Conservation (phyloP, 2,888 invertebrate genomes). For the Metellina segmentata region DNA sequence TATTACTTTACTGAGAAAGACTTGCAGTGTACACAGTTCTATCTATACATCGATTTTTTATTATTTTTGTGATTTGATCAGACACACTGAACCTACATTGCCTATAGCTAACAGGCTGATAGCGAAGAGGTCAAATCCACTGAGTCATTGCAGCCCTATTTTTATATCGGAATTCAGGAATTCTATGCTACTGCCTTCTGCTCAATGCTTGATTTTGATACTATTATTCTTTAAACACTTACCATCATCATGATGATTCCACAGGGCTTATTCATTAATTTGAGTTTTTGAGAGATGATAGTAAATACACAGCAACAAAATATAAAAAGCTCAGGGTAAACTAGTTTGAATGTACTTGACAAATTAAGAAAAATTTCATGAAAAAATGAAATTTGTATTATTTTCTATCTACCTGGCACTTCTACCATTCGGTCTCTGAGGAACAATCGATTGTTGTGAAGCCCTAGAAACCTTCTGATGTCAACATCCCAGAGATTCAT, state of each 20-base stretch:
- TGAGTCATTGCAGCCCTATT: no score
- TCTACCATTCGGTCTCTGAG: slow-evolving; percentile 94
- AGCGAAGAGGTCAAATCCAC: no score
- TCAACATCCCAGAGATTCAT: slow-evolving; percentile 94
- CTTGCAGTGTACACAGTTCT: no score
- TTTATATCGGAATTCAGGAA: no score
- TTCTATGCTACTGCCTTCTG: no score
- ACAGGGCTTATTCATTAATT: not conserved
- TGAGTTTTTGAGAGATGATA: not conserved
- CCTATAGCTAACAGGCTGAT: no score
- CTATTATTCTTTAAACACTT: no score
- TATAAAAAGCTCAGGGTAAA: not conserved
- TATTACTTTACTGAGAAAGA: no score
- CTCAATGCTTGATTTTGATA: no score
- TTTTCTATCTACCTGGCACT: slow-evolving; percentile 87
- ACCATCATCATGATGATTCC: not conserved
- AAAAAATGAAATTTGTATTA: not conserved
- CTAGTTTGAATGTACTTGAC: not conserved
- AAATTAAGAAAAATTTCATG: not conserved
- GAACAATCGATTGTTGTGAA: slow-evolving; percentile 97
- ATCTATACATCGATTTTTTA: no score
- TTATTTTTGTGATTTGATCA: no score
- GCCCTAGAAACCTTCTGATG: slow-evolving; percentile 92
- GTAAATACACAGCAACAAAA: not conserved
- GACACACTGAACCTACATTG: no score